Evolutionary conservation across 2,113 vertebrate genomes (phyloP), one percentile per base, ranked within the genome.

Genomic region (Cinclus mexicanus): DNA sequence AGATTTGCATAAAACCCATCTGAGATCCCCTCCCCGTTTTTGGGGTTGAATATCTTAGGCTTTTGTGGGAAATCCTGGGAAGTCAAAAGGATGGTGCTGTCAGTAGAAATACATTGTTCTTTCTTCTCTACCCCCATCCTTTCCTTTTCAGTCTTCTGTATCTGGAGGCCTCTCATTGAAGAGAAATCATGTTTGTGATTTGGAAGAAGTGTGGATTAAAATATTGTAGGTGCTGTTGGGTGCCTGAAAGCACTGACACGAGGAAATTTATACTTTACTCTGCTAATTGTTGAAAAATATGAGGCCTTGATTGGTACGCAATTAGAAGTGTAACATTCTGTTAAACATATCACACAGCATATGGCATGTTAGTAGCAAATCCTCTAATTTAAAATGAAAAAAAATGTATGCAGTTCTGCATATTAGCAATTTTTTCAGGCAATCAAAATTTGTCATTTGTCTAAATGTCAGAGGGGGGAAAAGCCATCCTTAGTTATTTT

Each of bases 261-360:
- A 71, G 69, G 77, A 95, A 95, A 96, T 97, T 89, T 96, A 95
- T 94, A 82, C 81, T 95, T 95, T 94, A 91, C 91, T 52, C 69
- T 52, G 53, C 65, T 96, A 94, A 97, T 97, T 97, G 95, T 97
- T 97, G 93, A 94, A 65, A 97, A 96, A 97, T 96, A 96, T 42
- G 77, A 95, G 74, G 77, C 57, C 83, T 96, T 95, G 96, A 97
- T 96, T 95, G 93, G 89, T 95, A 94, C 92, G 95, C 95, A 97
- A 96, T 97, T 97, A 97, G 91, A 95, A 96, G 91, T 75, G 93
- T 95, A 94, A 95, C 96, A 96, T 96, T 96, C 96, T 97, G 96
- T 97, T 96, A 92, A 95, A 95, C 95, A 89, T 97, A 97, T 94
- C 95, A 95, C 93, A 87, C 89, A 95, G 87, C 96, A 95, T 96